Evolutionary conservation across 2,888 invertebrate species (phyloP), one percentile per base, ranked within the genome.

Genomic region (Erebia aethiops): DNA sequence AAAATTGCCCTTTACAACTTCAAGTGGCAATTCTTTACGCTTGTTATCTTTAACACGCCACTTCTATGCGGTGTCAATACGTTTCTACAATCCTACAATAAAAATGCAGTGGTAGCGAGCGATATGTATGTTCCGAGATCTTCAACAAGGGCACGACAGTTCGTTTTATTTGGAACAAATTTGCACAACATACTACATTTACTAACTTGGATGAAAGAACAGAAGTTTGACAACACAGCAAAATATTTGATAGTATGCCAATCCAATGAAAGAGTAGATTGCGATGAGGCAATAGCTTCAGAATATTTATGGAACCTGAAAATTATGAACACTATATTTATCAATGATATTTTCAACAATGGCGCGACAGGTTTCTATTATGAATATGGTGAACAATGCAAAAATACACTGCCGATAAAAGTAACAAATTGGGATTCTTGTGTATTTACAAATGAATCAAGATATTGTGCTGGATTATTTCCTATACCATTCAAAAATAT

Each of bases 201-300:
- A 70, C 73, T 92, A 14, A 70, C 80, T 26, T 83, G 83, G 80
- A 81, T 88, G 80, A 75, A 76, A 26, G 69, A 72, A 9, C 78
- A 82, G 65, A 71, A 82, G 70, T 87, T 87, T 66, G 86, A 88
- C 72, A 91, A 87, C 70, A 87, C 85, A 0, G 89, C 89, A 0
- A 86, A 83, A 72, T 87, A 81, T 72, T 82, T 91, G n/a, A 77
- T 90, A 11, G 75, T 88, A 63, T 91, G 92, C 71, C 80, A 84
- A 74, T 87, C 87, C 8, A 61, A 76, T 54, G 66, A 75, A 52
- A 51, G 63, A 2, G 54, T 69, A n/a, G 78, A 85, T 41, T 92
- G 91, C 72, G 79, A 88, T 70, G 88, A 90, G 77, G 64, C 68
- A 2, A 74, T 80, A 66, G 84, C 86, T 8, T 80, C 86, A 18